Evolutionary conservation across 1,140 invertebrate genomes (phyloP), one percentile per base, ranked within the genome.

Genomic region (Drosophila suzukii): DNA sequence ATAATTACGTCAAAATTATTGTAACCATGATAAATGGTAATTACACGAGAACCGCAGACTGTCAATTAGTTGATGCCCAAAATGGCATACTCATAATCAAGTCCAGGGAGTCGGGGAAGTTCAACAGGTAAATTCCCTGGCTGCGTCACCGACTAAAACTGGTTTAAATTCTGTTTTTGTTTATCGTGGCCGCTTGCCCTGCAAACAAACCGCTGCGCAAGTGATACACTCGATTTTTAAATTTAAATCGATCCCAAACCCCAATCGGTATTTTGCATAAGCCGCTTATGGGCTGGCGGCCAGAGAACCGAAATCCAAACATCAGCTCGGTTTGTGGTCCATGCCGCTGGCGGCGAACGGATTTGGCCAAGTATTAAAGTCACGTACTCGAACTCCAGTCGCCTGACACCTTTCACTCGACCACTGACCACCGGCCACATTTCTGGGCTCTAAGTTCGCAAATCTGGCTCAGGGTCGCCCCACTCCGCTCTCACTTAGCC

Each of bases 371-470:
- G 63, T 61, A 39, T 49, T 43, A 32, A 15, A 27, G 30, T 66
- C 61, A 66, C 65, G 68, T 62, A 75, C 66, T 82, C 53, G 17
- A 51, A 50, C 65, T 11, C 39, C 36, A 24, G 44, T 53, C 46
- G 24, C 41, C 39, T 15, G 46, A 60, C 39, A 72, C 82, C 83
- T 88, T 86, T 86, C 79, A 82, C 79, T 81, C 34, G 47, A 50
- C 56, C 60, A 73, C 39, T 53, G 43, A 24, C 54, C 58, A 70
- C 46, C 49, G 41, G 39, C 63, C 46, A 49, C 44, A 58, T 47
- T 70, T 50, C 66, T 54, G 55, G 11, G 55, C 46, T 50, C 41
- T 38, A n/a, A 44, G 58, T 11, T 46, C 41, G 62, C 62, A 56
- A 60, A 59, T 81, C 57, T 75, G 41, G 68, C 71, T 38, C 56